Conservation (phyloP, 2,888 invertebrate species). For the Xylota sylvarum region DNA sequence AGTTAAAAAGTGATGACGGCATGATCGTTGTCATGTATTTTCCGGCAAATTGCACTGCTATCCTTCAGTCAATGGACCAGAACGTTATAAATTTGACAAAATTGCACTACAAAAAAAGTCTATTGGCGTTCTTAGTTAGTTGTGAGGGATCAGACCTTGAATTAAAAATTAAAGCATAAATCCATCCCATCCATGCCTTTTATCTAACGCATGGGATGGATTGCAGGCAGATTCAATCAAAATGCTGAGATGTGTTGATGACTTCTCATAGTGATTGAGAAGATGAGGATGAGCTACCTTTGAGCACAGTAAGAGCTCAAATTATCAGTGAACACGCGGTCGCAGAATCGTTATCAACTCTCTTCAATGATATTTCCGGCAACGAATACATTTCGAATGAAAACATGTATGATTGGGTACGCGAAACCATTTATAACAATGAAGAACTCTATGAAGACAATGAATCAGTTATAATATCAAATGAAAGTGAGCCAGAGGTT, state of each 20-base stretch:
- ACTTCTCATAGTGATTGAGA: slow-evolving; percentile 11
- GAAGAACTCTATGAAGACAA: slow-evolving; percentile 23
- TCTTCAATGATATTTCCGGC: slow-evolving; percentile 36
- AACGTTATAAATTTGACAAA: slow-evolving; percentile 7
- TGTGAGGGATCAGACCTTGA: slow-evolving; percentile 57
- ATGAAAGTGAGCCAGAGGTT: slow-evolving; percentile 26
- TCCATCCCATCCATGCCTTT: slow-evolving; percentile 56
- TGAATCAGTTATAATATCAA: slow-evolving; percentile 23
- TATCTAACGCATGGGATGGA: slow-evolving; percentile 60
- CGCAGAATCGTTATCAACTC: slow-evolving; percentile 34
- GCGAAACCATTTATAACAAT: slow-evolving; percentile 36
- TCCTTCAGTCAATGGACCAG: too few relatives aligned
- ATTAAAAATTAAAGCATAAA: slow-evolving; percentile 67
- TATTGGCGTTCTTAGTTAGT: slow-evolving; percentile 59
- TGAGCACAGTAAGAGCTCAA: slow-evolving; percentile 38
- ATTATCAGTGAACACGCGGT: slow-evolving; percentile 25
- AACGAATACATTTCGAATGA: slow-evolving; percentile 47
- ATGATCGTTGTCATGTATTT: too few relatives aligned
- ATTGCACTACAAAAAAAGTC: slow-evolving; percentile 10
- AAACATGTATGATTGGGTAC: slow-evolving; percentile 34
- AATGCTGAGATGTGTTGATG: slow-evolving; percentile 57
- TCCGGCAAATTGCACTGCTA: too few relatives aligned
- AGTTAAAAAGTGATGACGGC: too few relatives aligned
- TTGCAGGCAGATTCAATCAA: slow-evolving; percentile 43
- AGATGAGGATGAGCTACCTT: slow-evolving; percentile 50